Conservation (phyloP, 2,113 vertebrate genomes). For the Psettodes erumei region DNA sequence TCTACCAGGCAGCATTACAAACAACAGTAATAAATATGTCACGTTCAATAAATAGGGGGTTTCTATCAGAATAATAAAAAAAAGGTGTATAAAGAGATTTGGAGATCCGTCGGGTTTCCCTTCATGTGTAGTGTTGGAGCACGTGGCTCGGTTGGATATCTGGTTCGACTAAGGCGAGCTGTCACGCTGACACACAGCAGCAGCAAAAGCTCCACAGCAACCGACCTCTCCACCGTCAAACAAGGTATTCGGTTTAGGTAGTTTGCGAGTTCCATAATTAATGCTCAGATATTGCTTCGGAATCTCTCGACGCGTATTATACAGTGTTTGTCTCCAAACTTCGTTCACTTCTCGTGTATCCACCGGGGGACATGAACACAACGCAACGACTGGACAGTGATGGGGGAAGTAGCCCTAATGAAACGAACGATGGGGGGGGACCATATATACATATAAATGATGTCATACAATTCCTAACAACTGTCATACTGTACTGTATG, state of each 20-base stretch:
- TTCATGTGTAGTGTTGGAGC: slow-evolving; percentile 34
- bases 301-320: slow-evolving; percentile 9
- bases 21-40: slow-evolving; percentile 65
- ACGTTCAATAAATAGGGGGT: slow-evolving; percentile 65
- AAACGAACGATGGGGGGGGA: slow-evolving; percentile 23
- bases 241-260: slow-evolving; percentile 20
- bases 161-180: neutral
- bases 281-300: slow-evolving; percentile 55
- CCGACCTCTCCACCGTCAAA: neutral
- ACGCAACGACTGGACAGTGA: slow-evolving; percentile 11
- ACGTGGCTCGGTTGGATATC: neutral
- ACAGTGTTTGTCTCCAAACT: slow-evolving; percentile 49
- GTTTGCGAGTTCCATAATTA: slow-evolving; percentile 5
- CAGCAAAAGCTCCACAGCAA: neutral
- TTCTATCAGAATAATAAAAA: slow-evolving; percentile 18
- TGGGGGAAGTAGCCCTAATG: slow-evolving; percentile 35
- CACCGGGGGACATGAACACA: slow-evolving; percentile 20
- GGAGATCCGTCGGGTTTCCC: neutral
- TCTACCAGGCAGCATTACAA: slow-evolving; percentile 30
- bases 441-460: slow-evolving; percentile 46
- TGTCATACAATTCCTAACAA: slow-evolving; percentile 33
- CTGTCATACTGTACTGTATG: slow-evolving; percentile 38
- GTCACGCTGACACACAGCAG: neutral
- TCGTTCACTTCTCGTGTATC: slow-evolving; percentile 37
- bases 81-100: too few relatives aligned